Percentiles rank a stretch among this genome's conserved stretches.
Conservation (phyloP, 2,888 invertebrate species). For the Nomada flava region DNA sequence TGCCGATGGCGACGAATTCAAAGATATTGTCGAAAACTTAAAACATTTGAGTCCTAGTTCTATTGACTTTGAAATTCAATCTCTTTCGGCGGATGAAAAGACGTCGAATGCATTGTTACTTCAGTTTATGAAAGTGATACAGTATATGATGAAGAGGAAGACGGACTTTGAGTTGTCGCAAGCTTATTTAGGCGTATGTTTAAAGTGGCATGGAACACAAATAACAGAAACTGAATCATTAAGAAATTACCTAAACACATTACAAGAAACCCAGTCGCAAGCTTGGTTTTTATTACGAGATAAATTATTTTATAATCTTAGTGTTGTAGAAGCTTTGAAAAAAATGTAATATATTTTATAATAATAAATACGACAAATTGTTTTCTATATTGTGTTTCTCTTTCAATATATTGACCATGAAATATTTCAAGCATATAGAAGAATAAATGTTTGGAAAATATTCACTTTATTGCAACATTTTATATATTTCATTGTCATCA, state of each 20-base stretch:
- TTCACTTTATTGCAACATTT: conserved; percentile 44
- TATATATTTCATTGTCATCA: conserved; percentile 33
- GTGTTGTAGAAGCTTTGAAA: conserved; percentile 91
- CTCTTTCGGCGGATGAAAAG: conserved; percentile 90
- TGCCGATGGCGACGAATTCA: conserved; percentile 86
- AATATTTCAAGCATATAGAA: neutral
- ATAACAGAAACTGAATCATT: conserved; percentile 87
- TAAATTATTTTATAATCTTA: conserved; percentile 90
- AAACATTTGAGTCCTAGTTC: conserved; percentile 92
- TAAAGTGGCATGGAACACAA: conserved; percentile 91
- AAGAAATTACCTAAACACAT: conserved; percentile 85
- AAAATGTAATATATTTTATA: conserved; percentile 56
- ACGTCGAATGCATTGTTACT: conserved; percentile 90
- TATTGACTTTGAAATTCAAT: conserved; percentile 94
- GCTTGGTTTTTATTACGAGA: conserved; percentile 89
- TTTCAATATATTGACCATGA: too few relatives aligned
- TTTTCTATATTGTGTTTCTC: neutral
- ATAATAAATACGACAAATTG: neutral
- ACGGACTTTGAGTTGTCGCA: conserved; percentile 95
- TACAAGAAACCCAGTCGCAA: conserved; percentile 87
- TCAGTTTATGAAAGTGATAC: conserved; percentile 91
- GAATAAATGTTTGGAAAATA: conserved; percentile 27
- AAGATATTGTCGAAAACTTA: conserved; percentile 87
- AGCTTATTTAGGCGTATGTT: conserved; percentile 94
- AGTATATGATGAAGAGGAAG: conserved; percentile 89